Percentiles rank a stretch among this genome's conserved stretches.
These are phyloP conservation scores for Bergia puertoricense DNA, from an alignment of 92 coral and sea anemone species.

Conservation along the genomic window DNA sequence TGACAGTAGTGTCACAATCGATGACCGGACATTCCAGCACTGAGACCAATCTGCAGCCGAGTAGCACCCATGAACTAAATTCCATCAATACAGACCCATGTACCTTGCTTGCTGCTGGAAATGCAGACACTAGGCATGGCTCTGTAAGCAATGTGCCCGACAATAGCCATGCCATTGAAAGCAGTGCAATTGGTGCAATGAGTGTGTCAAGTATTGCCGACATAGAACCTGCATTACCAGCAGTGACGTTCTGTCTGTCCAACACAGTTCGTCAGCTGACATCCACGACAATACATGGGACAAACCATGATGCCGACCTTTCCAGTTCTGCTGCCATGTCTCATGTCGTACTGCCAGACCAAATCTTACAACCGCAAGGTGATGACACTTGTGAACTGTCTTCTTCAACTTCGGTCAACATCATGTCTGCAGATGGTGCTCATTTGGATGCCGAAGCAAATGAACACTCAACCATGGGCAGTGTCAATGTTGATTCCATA, in stretches of 20 bases:
- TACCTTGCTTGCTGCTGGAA: not conserved
- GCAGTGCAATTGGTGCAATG: not conserved
- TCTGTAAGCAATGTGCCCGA: not conserved
- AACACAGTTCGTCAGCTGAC: slow-evolving; percentile 19
- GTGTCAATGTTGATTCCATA: not conserved
- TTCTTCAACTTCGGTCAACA: slow-evolving; percentile 46
- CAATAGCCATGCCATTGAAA: not conserved
- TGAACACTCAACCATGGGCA: slow-evolving; percentile 20
- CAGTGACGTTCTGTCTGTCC: slow-evolving; percentile 25
- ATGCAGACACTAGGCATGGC: slow-evolving; percentile 6
- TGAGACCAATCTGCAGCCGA: not conserved
- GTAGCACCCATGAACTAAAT: slow-evolving; percentile 6
- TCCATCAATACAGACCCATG: not conserved
- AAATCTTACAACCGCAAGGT: slow-evolving; percentile 83
- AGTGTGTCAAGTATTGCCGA: slow-evolving; percentile 16
- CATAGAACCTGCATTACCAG: slow-evolving; percentile 21
- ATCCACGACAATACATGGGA: slow-evolving; percentile 36
- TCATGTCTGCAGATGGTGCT: slow-evolving; percentile 15
- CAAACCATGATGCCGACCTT: slow-evolving; percentile 41
- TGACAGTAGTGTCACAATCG: slow-evolving; percentile 53
- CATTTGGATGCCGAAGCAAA: slow-evolving; percentile 11
- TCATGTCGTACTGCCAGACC: slow-evolving; percentile 89
- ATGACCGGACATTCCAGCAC: not conserved
- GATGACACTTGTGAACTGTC: slow-evolving; percentile 74
- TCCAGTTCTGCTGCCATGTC: slow-evolving; percentile 70